These are phyloP conservation scores for Apamea monoglypha DNA, from an alignment of 2,888 invertebrate species.

Conservation along the genomic window DNA sequence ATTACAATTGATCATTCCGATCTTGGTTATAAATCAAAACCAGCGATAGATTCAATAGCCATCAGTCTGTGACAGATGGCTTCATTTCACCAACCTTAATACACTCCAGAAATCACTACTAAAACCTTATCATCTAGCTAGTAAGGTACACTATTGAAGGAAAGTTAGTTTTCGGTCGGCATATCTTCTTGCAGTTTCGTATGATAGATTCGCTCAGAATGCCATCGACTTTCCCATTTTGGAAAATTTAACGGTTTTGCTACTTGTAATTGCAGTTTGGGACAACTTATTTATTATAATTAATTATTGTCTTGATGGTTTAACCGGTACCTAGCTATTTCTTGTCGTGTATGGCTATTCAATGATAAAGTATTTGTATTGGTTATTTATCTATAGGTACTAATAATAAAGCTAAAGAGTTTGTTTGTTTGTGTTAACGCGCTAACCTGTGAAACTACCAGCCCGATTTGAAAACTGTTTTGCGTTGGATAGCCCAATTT, in stretches of 20 bases:
- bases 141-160: constrained; percentile 26
- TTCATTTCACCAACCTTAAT: constrained; percentile 16
- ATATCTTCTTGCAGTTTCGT: constrained; percentile 15
- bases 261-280: constrained; percentile 33
- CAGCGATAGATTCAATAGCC: constrained; percentile 61
- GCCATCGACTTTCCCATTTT: constrained; percentile 43
- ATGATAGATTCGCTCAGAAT: constrained; percentile 60
- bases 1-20: constrained; percentile 58
- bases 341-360: background rate
- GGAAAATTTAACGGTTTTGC: constrained; percentile 37
- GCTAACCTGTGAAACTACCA: too few species aligned
- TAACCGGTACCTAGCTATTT: background rate
- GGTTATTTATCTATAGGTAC: background rate
- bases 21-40: constrained; percentile 64
- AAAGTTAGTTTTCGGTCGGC: background rate
- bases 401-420: too few species aligned
- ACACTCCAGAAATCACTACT: background rate
- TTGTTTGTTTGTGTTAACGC: too few species aligned
- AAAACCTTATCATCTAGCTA: background rate
- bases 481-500: too few species aligned
- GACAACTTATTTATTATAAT: constrained; percentile 5
- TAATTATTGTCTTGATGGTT: constrained; percentile 16
- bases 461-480: too few species aligned
- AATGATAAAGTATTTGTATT: background rate
- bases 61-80: constrained; percentile 65